Conservation (phyloP, 2,797 vertebrate species). For the Gymnodraco acuticeps region DNA sequence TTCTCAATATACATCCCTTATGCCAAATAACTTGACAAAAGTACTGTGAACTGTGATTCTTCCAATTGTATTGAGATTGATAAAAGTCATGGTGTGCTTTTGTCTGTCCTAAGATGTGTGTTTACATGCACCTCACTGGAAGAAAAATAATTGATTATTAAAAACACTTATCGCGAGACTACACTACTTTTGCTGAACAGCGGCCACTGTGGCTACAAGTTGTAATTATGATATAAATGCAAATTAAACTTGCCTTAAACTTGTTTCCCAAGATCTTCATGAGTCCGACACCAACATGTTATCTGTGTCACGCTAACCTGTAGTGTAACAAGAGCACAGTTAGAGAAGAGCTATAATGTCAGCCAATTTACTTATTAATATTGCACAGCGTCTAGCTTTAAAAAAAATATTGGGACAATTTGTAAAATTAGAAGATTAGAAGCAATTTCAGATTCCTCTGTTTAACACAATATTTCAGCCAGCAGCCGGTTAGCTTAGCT, state of each 20-base stretch:
- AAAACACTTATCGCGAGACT: slow-evolving; percentile 54
- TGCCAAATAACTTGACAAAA: slow-evolving; percentile 85
- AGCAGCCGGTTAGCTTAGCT: slow-evolving; percentile 9
- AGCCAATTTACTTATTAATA: not conserved
- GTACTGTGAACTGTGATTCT: slow-evolving; percentile 84
- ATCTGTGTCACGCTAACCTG: slow-evolving; percentile 1
- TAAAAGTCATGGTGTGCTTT: slow-evolving; percentile 77
- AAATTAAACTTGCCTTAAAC: slow-evolving; percentile 11
- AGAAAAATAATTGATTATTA: slow-evolving; percentile 63
- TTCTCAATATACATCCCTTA: slow-evolving; percentile 81
- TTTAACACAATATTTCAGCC: not conserved
- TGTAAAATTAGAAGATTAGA: not conserved
- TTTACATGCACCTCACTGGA: slow-evolving; percentile 64
- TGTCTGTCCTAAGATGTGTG: slow-evolving; percentile 69
- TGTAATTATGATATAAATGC: slow-evolving; percentile 14
- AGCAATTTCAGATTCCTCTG: not conserved
- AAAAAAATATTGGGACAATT: not conserved
- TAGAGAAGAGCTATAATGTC: not conserved
- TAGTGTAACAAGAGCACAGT: not conserved
- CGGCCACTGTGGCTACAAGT: slow-evolving; percentile 5
- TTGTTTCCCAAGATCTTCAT: not conserved
- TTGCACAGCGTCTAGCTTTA: not conserved
- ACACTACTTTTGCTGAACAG: slow-evolving; percentile 43
- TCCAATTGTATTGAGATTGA: slow-evolving; percentile 75
- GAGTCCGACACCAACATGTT: not conserved